Evolutionary conservation across 2,797 vertebrate genomes (phyloP).

Genomic region (Pseudomugil gertrudae): DNA sequence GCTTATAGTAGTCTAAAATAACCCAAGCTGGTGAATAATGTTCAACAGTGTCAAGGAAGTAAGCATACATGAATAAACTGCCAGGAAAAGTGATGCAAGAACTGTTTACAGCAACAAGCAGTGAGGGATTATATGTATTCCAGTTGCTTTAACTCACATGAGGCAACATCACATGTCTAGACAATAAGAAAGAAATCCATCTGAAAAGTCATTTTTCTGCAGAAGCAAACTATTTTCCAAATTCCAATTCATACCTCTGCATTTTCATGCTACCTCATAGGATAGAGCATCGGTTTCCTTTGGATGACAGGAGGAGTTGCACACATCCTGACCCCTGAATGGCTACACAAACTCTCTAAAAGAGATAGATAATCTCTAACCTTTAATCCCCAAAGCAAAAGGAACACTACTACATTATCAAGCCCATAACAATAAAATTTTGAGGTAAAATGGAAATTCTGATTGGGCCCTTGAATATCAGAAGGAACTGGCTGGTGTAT

Average conservation of each 20-base stretch:
- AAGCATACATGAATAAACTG: neutral
- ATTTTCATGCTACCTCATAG: neutral
- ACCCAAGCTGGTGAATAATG: neutral
- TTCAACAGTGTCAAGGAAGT: neutral
- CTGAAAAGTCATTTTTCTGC: neutral
- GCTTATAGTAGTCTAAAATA: neutral
- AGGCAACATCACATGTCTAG: neutral
- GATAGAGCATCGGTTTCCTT: neutral
- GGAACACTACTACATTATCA: neutral
- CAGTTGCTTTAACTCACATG: neutral
- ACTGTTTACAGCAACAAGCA: neutral
- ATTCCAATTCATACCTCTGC: neutral
- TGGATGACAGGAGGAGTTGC: neutral
- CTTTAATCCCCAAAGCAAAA: neutral
- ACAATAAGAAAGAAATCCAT: neutral
- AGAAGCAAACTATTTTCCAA: neutral
- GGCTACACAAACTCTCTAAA: neutral
- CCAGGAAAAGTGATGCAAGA: neutral
- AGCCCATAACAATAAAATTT: neutral
- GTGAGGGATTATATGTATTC: neutral
- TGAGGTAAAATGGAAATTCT: neutral
- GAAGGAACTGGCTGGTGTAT: neutral
- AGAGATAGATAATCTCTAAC: neutral
- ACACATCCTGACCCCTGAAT: neutral
- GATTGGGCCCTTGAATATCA: neutral